Base-by-base conservation (phyloP, 2,888 invertebrate genomes). In the Drosophila multiciliata region DNA sequence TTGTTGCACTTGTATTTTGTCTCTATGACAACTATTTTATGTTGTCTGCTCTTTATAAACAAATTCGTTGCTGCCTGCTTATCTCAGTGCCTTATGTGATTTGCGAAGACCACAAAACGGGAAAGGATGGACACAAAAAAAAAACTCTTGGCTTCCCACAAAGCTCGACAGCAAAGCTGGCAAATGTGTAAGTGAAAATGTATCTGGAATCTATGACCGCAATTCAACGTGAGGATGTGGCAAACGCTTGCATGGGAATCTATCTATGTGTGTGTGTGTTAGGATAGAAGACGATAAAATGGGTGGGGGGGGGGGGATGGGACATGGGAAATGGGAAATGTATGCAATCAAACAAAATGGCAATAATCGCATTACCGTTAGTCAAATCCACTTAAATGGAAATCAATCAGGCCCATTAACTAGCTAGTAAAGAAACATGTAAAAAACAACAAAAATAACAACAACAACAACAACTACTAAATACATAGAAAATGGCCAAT, bases 401-500 rank as follows among this genome's bases (percentile, higher is more conserved):
- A 86, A 85, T 88, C 89, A 85, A 86, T 89, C 84, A 85, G 77
- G 42, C 38, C 77, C 69, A 81, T 81, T 83, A 89, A 75, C 78
- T 75, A 52, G 59, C 66, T 63, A 38, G 74, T 50, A 66, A 73
- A 33, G 17, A 11, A 33, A 33, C 32, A 33, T 59, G 69, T 66
- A 67, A 71, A 66, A 58, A 71, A 52, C 68, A 71, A 32, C 54
- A 67, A 65, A 5, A 29, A 29, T 29, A 29, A 29, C 67, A 71
- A 66, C 55, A 71, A 53, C 68, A 71, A 32, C 52, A 69, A 65
- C 66, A 75, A 42, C 36, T 62, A 50, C 54, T 58, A 49, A 49
- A 49, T 26, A 26, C 59, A 72, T 63, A 70, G 53, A 66, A 69
- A 65, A 66, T 70, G 73, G 74, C 70, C 69, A 70, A 73, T 78